phyloP scores from a whole-genome alignment of 2,113 vertebrate genomes.

The Ahaetulla prasina region DNA sequence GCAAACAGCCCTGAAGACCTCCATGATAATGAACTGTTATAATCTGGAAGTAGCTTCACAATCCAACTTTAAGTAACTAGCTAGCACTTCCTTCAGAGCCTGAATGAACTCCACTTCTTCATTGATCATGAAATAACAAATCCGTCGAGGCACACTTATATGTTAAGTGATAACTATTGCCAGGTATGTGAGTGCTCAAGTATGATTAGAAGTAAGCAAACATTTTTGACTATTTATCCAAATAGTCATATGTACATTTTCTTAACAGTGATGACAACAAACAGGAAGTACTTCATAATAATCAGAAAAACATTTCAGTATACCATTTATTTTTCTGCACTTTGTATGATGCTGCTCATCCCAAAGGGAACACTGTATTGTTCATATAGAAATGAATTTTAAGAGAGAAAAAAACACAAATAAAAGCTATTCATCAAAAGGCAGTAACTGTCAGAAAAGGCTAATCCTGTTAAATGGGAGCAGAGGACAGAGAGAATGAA shows the following conservation, averaged over 20 bases:
- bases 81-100: not conserved
- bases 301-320: not conserved
- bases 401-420: not conserved
- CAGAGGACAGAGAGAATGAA: not conserved
- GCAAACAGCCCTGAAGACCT: not conserved
- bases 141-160: not conserved
- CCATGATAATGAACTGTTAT: not conserved
- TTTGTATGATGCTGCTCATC: not conserved
- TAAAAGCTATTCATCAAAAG: not conserved
- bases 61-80: not conserved
- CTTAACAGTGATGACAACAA: not conserved
- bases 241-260: not conserved
- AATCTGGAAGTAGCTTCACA: not conserved
- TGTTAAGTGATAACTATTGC: not conserved
- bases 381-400: not conserved
- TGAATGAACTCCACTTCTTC: not conserved
- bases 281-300: not conserved
- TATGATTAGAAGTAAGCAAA: not conserved
- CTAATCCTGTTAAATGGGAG: not conserved
- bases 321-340: not conserved
- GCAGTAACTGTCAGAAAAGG: not conserved
- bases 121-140: not conserved
- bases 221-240: not conserved
- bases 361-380: not conserved
- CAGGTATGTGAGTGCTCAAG: not conserved